Evolutionary conservation across 2,888 invertebrate genomes (phyloP), one percentile per base, ranked within the genome.

Genomic region (Gymnoscelis rufifasciata): DNA sequence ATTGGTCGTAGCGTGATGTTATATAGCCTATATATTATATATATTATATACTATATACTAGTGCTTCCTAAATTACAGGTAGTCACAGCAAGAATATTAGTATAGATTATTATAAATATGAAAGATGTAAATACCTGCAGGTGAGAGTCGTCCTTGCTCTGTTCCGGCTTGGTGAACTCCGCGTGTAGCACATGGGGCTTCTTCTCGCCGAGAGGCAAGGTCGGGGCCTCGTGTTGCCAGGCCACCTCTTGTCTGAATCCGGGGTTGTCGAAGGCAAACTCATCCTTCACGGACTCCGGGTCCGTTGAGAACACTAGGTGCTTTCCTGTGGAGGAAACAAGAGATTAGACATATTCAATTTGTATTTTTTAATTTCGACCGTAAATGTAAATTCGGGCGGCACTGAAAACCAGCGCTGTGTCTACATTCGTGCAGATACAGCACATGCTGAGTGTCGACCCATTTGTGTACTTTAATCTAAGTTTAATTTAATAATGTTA

Each of bases 261-360:
- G 11, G 93, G 93, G 84, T 94, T 94, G 78, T 94, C 94, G 75
- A 94, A 94, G 0, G 94, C 94, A 71, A 92, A 94, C 60, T 93
- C 92, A 58, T 91, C 92, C 56, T 92, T 93, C n/a, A 93, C 93
- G 43, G 91, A 92, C 67, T 94, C 94, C 0, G 93, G 93, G 70
- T 94, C 94, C 19, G 92, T 92, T 54, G 92, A 91, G 71, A 94
- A 87, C 23, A 94, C 93, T 51, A 93, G 80, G 64, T 93, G 93
- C 68, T 93, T 92, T 58, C 92, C 93, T 94, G 90, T 41, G 36
- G 54, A 24, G n/a, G 29, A 10, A 14, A 27, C 8, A 7, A 31
- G 19, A n/a, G n/a, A n/a, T n/a, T n/a, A n/a, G n/a, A n/a, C n/a
- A n/a, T n/a, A n/a, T n/a, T n/a, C n/a, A n/a, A n/a, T n/a, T n/a